These are phyloP conservation scores for Stictocephala bisonia DNA, from an alignment of 2,888 invertebrate genomes.

Conservation along the genomic window DNA sequence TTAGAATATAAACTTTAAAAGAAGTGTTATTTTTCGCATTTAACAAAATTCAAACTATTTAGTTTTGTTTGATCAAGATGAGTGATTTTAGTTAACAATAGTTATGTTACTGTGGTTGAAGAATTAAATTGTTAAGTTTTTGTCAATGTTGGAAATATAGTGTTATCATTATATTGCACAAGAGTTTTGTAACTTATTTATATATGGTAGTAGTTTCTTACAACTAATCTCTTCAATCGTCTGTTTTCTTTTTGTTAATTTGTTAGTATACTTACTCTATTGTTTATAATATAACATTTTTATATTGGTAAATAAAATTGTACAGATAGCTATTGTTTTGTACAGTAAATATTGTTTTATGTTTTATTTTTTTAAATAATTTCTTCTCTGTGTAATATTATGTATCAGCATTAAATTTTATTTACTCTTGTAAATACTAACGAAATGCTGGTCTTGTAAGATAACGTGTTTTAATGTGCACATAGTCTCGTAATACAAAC, in stretches of 20 bases:
- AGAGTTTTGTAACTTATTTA: constrained; percentile 34
- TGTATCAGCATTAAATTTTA: constrained; percentile 62
- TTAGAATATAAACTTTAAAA: no score
- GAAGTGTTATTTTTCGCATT: no score
- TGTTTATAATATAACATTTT: constrained; percentile 18
- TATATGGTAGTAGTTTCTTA: constrained; percentile 20
- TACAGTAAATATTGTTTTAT: constrained; percentile 60
- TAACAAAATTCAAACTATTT: no score
- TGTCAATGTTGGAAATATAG: constrained; percentile 28
- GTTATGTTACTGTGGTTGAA: constrained; percentile 1
- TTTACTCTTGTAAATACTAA: constrained; percentile 62
- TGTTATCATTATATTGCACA: constrained; percentile 25
- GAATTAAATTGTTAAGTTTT: constrained; percentile 39
- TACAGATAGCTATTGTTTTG: constrained; percentile 58
- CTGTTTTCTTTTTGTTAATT: constrained; percentile 52
- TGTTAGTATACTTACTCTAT: constrained; percentile 21
- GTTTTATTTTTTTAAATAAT: constrained; percentile 58
- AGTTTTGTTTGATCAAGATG: no score
- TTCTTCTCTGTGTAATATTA: constrained; percentile 62
- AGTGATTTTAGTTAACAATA: no score
- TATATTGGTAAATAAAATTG: constrained; percentile 26
- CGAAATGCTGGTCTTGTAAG: constrained; percentile 67
- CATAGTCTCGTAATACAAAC: constrained; percentile 57
- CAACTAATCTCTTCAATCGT: constrained; percentile 33
- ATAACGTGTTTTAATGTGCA: constrained; percentile 70